Base-by-base conservation (phyloP, 2,797 vertebrate genomes). In the Microchirus variegatus region DNA sequence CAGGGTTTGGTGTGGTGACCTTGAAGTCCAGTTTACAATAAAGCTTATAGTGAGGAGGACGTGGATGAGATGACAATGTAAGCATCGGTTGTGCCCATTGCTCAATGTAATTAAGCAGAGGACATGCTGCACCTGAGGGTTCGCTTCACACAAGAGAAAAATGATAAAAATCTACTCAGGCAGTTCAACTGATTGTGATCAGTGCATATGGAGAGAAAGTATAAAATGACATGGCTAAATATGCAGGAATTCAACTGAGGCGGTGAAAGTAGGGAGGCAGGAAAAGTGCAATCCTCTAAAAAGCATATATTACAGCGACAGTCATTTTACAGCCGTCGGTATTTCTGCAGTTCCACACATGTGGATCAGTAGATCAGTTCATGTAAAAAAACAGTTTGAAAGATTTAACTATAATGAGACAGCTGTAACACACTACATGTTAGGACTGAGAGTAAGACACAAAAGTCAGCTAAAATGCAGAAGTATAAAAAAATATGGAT, bases 151-250 rank as follows among this genome's bases (percentile, higher is more conserved):
- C 67, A 8, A 14, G 53, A 45, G 65, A 63, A 53, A 77, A 64
- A 75, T 75, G 35, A 83, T 75, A 70, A 77, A 77, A 80, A 88
- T 81, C 79, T 54, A 67, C 67, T 76, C 51, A 49, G 60, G 66
- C 70, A 70, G 74, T 67, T 67, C 37, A 40, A 22, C 45, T 75
- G 76, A 78, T 84, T 66, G 40, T 17, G 63, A 79, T 84, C 59
- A 18, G 37, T 10, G 57, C 53, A 83, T 14, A 70, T 31, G 31
- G 43, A 37, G 19, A 50, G 19, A 44, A 38, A 38, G 12, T 38
- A 38, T 13, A 38, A 13, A 12, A 38, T 38, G 8, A 47, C 5
- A 47, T 5, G 12, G 49, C 50, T 54, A 6, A 26, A 57, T 22
- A 62, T 60, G 31, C 31, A 55, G 35, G 19, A 42, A 38, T 16